Evolutionary conservation across 1,140 invertebrate genomes (phyloP).

Genomic region (Gryon sp.): DNA sequence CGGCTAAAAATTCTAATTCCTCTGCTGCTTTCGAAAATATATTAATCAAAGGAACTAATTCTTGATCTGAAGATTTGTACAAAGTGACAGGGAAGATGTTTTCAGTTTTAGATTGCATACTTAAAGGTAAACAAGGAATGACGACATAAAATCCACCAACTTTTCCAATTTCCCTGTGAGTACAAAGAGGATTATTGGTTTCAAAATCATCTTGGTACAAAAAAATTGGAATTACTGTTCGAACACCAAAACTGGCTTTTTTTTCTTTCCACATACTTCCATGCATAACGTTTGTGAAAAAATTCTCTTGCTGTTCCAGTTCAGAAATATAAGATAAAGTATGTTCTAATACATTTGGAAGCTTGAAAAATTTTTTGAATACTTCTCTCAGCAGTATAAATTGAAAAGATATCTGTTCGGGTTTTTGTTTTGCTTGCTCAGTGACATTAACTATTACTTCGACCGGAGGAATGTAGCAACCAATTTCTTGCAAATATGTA

Average conservation of each 20-base stretch:
- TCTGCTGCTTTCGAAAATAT: slow-evolving; percentile 37
- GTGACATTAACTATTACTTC: slow-evolving; percentile 17
- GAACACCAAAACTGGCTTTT: slow-evolving; percentile 5
- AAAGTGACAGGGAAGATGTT: slow-evolving; percentile 51
- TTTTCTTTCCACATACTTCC: slow-evolving; percentile 36
- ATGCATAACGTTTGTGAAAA: slow-evolving; percentile 40
- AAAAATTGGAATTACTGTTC: slow-evolving; percentile 14
- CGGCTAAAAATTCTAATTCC: slow-evolving; percentile 42
- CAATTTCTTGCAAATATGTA: slow-evolving; percentile 12
- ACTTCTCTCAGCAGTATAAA: slow-evolving; percentile 31
- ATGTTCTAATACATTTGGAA: slow-evolving; percentile 34
- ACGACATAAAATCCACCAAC: slow-evolving; percentile 37
- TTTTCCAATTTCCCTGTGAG: slow-evolving; percentile 29
- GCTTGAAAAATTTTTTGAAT: slow-evolving; percentile 46
- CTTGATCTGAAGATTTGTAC: slow-evolving; percentile 38
- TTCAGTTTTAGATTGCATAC: slow-evolving; percentile 43
- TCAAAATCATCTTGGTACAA: slow-evolving; percentile 27
- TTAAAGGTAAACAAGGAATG: slow-evolving; percentile 37
- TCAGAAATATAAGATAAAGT: slow-evolving; percentile 24
- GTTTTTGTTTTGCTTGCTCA: neutral
- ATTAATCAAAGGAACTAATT: slow-evolving; percentile 30
- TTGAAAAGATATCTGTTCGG: slow-evolving; percentile 15
- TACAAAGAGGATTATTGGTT: slow-evolving; percentile 29
- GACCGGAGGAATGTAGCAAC: slow-evolving; percentile 26
- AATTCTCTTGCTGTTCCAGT: slow-evolving; percentile 15